phyloP scores from a whole-genome alignment of 2,113 vertebrate species.

The Pituophis catenifer region DNA sequence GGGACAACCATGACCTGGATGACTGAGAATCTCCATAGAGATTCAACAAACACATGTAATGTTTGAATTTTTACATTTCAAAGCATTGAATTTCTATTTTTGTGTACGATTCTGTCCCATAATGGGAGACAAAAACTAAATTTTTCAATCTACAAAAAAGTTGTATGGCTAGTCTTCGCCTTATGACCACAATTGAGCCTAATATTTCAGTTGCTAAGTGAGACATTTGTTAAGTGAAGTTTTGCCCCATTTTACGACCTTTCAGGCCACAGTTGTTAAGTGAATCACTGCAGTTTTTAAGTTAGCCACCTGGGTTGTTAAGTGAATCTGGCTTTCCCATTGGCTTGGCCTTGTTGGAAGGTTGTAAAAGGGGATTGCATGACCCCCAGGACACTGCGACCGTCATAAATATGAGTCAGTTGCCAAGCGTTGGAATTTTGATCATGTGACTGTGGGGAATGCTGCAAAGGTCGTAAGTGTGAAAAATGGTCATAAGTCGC shows the following conservation, averaged over 20 bases:
- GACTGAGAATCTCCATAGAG: no score
- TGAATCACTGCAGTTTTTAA: neutral
- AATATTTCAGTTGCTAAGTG: neutral
- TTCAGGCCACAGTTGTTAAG: neutral
- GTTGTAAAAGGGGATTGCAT: neutral
- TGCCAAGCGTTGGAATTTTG: neutral
- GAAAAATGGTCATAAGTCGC: neutral
- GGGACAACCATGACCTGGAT: no score
- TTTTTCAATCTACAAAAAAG: neutral
- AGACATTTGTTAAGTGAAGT: neutral
- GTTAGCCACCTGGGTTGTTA: neutral
- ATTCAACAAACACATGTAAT: no score
- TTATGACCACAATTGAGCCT: neutral
- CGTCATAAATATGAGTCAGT: neutral
- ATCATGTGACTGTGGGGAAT: neutral
- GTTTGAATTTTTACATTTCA: neutral
- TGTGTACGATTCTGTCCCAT: neutral
- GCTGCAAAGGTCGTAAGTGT: neutral
- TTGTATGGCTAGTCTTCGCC: accelerated
- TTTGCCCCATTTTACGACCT: neutral
- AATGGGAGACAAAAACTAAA: neutral
- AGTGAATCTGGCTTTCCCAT: neutral
- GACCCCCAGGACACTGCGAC: neutral
- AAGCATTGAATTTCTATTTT: neutral
- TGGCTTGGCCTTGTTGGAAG: neutral